Evolutionary conservation across 1,140 invertebrate species (phyloP).

Genomic region (Palaemon carinicauda): DNA sequence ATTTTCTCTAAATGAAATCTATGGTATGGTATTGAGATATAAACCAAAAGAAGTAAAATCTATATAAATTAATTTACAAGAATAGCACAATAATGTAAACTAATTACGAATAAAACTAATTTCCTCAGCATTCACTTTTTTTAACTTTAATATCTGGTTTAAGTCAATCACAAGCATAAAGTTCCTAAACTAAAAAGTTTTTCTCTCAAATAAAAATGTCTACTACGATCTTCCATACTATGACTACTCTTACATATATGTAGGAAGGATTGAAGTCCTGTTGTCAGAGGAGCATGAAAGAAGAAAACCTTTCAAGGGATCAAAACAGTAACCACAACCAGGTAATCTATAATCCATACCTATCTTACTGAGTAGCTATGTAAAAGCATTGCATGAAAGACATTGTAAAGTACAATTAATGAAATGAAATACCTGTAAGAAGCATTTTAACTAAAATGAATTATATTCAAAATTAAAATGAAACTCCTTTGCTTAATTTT

Average conservation of each 20-base stretch:
- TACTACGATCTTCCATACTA: neutral
- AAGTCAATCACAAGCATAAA: too few species aligned
- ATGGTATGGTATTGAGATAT: too few species aligned
- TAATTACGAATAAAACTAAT: too few species aligned
- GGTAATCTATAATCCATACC: neutral
- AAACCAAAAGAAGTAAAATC: too few species aligned
- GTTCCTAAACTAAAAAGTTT: too few species aligned
- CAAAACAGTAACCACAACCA: constrained; percentile 6
- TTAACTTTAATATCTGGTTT: too few species aligned
- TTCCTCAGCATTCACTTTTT: too few species aligned
- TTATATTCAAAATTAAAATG: neutral
- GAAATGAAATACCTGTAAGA: neutral
- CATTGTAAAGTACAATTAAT: neutral
- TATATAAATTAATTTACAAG: too few species aligned
- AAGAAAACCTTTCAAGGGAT: neutral
- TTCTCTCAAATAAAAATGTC: neutral
- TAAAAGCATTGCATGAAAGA: neutral
- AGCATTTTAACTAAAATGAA: neutral
- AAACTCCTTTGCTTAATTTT: neutral
- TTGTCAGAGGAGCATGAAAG: constrained; percentile 31
- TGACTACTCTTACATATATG: constrained; percentile 36
- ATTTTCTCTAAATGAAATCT: too few species aligned
- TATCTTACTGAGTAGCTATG: neutral
- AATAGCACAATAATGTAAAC: too few species aligned
- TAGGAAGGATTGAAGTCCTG: constrained; percentile 29